phyloP scores from a whole-genome alignment of 2,797 vertebrate genomes.

The Synanceia verrucosa region DNA sequence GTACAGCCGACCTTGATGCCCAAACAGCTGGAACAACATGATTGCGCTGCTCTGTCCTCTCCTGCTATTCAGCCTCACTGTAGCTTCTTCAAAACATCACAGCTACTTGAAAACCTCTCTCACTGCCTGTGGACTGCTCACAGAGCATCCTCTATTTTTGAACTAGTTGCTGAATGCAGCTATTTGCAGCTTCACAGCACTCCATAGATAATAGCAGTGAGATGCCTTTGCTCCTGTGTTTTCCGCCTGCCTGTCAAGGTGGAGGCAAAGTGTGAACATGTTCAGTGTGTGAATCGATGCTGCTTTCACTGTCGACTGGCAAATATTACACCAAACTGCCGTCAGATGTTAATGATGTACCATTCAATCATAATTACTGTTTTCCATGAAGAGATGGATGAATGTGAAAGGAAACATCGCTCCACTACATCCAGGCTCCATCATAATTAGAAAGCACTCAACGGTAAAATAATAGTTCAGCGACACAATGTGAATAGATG shows the following conservation, averaged over 20 bases:
- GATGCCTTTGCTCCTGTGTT: conserved; percentile 31
- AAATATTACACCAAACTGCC: neutral
- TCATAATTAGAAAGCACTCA: conserved; percentile 62
- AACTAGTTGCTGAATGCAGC: conserved; percentile 57
- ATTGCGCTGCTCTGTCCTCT: conserved; percentile 10
- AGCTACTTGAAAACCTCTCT: conserved; percentile 41
- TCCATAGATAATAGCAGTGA: conserved; percentile 53
- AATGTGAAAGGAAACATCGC: conserved; percentile 24
- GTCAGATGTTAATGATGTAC: conserved; percentile 29
- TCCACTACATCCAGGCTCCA: neutral
- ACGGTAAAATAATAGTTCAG: conserved; percentile 51
- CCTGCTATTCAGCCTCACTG: conserved; percentile 12
- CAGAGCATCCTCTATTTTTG: conserved; percentile 50
- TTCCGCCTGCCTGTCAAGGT: conserved; percentile 36
- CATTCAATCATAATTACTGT: conserved; percentile 33
- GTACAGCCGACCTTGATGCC: conserved; percentile 4
- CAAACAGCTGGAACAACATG: conserved; percentile 20
- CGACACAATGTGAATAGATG: conserved; percentile 43
- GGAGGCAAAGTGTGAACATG: conserved; percentile 30
- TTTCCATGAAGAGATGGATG: conserved; percentile 28
- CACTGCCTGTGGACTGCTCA: conserved; percentile 35
- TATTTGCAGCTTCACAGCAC: conserved; percentile 51
- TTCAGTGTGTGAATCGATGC: conserved; percentile 5
- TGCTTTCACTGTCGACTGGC: neutral
- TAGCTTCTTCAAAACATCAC: conserved; percentile 39